Percentiles rank a stretch among this genome's conserved stretches.
phyloP scores from a whole-genome alignment of 2,888 invertebrate species.

The Lacanobia wlatinum region DNA sequence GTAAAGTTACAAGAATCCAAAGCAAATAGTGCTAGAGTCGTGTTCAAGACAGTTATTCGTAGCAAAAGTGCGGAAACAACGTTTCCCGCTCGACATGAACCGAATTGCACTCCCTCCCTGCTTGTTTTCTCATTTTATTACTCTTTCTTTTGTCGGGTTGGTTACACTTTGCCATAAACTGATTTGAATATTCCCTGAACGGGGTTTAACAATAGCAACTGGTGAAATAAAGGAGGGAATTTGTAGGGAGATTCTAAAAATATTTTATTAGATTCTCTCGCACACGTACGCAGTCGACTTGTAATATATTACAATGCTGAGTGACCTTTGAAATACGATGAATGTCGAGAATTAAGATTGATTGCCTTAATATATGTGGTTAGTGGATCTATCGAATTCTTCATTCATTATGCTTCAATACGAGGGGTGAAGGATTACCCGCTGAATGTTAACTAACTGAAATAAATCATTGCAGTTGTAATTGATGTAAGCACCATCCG shows the following conservation, averaged over 20 bases:
- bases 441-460: constrained; percentile 41
- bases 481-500: constrained; percentile 16
- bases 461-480: constrained; percentile 38
- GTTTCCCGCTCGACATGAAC: constrained; percentile 72
- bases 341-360: constrained; percentile 55
- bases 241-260: constrained; percentile 53
- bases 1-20: constrained; percentile 65
- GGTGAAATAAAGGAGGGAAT: constrained; percentile 52
- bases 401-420: constrained; percentile 42
- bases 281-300: constrained; percentile 22
- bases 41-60: constrained; percentile 75
- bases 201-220: constrained; percentile 60
- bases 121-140: constrained; percentile 75
- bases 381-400: constrained; percentile 43
- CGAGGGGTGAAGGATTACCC: constrained; percentile 43
- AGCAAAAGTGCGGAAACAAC: constrained; percentile 75
- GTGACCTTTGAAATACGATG: constrained; percentile 45
- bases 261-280: constrained; percentile 33
- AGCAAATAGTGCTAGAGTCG: constrained; percentile 67
- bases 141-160: constrained; percentile 66
- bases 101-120: constrained; percentile 71
- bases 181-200: constrained; percentile 67
- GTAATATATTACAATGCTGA: constrained; percentile 41
- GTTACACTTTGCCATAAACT: constrained; percentile 67
- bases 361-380: constrained; percentile 45